These are phyloP conservation scores for Drosophila subpulchrella DNA, from an alignment of 1,140 invertebrate species.

Conservation along the genomic window DNA sequence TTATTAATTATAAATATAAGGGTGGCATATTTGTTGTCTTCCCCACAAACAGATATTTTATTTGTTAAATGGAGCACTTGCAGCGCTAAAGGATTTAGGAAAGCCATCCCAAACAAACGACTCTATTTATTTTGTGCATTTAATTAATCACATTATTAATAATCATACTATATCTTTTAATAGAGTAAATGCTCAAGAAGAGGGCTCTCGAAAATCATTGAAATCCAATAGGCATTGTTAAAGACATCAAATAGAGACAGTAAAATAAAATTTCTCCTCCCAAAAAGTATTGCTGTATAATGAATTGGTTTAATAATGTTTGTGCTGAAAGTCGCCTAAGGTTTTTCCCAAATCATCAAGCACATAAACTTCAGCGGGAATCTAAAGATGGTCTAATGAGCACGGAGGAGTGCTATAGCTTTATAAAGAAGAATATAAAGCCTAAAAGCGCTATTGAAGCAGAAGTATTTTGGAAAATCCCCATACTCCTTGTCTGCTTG, in stretches of 20 bases:
- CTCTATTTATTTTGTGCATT: too few relatives aligned
- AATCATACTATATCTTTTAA: too few relatives aligned
- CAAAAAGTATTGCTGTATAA: not conserved
- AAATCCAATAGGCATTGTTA: not conserved
- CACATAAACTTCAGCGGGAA: not conserved
- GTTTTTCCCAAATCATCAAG: not conserved
- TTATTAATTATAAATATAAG: too few relatives aligned
- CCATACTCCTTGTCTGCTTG: not conserved
- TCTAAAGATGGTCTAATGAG: not conserved
- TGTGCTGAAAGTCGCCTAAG: not conserved
- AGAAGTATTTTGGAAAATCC: not conserved
- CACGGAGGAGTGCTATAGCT: slow-evolving; percentile 4
- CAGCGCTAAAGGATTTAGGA: too few relatives aligned
- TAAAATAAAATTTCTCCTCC: not conserved
- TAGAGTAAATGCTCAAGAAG: too few relatives aligned
- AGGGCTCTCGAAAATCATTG: not conserved
- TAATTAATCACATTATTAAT: too few relatives aligned
- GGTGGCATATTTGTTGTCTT: too few relatives aligned
- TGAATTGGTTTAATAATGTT: not conserved
- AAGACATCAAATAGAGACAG: too few relatives aligned
- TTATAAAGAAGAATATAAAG: slow-evolving; percentile 1
- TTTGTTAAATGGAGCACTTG: not conserved
- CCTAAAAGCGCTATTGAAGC: not conserved
- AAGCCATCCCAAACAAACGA: too few relatives aligned
- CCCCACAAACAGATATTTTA: too few relatives aligned